Evolutionary conservation across 2,797 vertebrate genomes (phyloP), one percentile per base, ranked within the genome.

Genomic region (Characodon lateralis): DNA sequence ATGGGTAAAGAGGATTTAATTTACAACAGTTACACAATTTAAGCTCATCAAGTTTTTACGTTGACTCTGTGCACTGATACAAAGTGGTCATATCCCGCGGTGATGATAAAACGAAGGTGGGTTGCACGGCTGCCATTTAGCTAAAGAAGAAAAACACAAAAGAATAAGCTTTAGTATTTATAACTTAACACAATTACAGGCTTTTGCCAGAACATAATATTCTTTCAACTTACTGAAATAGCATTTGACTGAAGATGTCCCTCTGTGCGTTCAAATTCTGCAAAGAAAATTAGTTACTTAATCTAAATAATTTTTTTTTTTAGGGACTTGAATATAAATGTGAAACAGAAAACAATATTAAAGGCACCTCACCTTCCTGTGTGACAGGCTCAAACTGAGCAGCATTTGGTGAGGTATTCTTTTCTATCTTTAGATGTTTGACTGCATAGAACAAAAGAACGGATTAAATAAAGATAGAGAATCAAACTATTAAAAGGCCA

Each of bases 31-130:
- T 71, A 46, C 26, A 70, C 55, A 63, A 43, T 61, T 46, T 51
- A 79, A 18, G 2, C 58, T 20, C 76, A 58, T 91, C 71, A 88
- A 43, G 89, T 87, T 78, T 95, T 91, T 48, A 96, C 76, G 70
- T 77, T 83, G 72, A 96, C 89, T 78, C 93, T 95, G 89, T 98
- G 96, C 87, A 99, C 96, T 18, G 97, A 97, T 31, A 97, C 96
- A 94, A 99, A 99, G 83, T 97, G 96, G 90, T 99, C 97, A 73
- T 96, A 97, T 91, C 95, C 98, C 56, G 96, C 96, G 28, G 95
- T 84, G 91, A 99, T 95, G 89, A 98, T 94, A 90, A 99, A 97
- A 79, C 97, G 96, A 89, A 99, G 90, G 77, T 98, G 96, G 75
- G 94, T 96, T 71, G 96, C 96, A 5, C 90, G 95, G 72, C 88